phyloP scores from a whole-genome alignment of 1,140 invertebrate genomes.

The Caenorhabditis elegans region DNA sequence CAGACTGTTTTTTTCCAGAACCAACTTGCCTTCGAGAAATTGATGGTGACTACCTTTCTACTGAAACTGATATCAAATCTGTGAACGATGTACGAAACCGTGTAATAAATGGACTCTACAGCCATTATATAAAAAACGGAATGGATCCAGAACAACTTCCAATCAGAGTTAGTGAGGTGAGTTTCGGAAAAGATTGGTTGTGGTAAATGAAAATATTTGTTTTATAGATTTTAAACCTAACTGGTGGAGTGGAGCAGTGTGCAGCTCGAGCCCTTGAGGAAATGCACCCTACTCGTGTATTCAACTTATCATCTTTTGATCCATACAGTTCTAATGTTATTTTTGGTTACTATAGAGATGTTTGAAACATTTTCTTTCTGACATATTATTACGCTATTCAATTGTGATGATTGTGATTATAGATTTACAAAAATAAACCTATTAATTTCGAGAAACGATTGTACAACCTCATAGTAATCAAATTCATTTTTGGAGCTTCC shows the following conservation, averaged over 20 bases:
- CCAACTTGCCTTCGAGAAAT: conserved; percentile 3
- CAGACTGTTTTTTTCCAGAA: background rate
- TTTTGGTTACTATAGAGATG: conserved; percentile 3
- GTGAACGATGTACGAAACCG: conserved; percentile 9
- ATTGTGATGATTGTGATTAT: background rate
- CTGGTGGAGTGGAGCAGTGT: conserved; percentile 15
- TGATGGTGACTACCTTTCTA: background rate
- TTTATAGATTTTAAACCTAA: conserved; percentile 7
- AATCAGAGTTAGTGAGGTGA: conserved; percentile 11
- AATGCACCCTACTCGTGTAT: conserved; percentile 36
- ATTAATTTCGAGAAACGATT: too few relatives aligned
- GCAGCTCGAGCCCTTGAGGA: conserved; percentile 29
- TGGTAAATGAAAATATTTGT: too few relatives aligned
- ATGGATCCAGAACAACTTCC: conserved; percentile 17
- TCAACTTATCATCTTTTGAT: conserved; percentile 29
- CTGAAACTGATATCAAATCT: background rate
- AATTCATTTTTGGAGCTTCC: too few relatives aligned
- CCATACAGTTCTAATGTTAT: background rate
- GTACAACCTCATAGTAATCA: too few relatives aligned
- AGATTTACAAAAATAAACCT: background rate
- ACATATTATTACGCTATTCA: background rate
- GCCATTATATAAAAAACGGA: background rate
- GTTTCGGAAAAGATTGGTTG: background rate
- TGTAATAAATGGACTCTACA: conserved; percentile 27
- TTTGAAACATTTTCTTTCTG: background rate